A percentile compares a stretch with the other conserved stretches of the same genome.
Evolutionary conservation across 2,888 invertebrate genomes (phyloP).

Genomic region (Scrobipalpa atriplicella): DNA sequence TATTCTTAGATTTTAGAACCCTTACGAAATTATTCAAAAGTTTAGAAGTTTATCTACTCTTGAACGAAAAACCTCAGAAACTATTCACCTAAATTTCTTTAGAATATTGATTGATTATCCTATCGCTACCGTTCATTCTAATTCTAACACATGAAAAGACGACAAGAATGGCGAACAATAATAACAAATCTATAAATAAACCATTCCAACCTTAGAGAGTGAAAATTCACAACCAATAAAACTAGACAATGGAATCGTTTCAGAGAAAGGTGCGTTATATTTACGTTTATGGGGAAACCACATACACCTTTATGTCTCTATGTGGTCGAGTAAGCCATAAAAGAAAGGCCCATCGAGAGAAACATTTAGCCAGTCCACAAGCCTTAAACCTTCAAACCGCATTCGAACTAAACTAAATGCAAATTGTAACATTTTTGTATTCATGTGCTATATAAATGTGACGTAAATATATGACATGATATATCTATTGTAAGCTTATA

Average conservation of each 20-base stretch:
- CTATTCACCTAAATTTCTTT: too few species aligned
- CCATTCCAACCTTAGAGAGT: constrained; percentile 43
- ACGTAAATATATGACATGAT: too few species aligned
- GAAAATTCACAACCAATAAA: constrained; percentile 60
- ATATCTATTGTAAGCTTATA: too few species aligned
- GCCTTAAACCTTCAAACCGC: constrained; percentile 39
- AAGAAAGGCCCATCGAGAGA: constrained; percentile 45
- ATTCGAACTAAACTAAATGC: constrained; percentile 30
- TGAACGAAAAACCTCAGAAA: too few species aligned
- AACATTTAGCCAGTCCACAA: constrained; percentile 41
- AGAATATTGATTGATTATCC: too few species aligned
- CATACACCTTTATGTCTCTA: constrained; percentile 56
- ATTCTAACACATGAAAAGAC: too few species aligned
- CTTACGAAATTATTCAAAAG: too few species aligned
- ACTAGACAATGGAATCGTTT: constrained; percentile 63
- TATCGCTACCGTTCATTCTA: too few species aligned
- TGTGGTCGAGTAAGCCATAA: constrained; percentile 47
- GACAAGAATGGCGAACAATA: background rate
- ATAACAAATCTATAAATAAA: background rate
- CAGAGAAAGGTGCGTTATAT: constrained; percentile 57
- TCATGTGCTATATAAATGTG: too few species aligned
- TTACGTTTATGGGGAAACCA: constrained; percentile 54
- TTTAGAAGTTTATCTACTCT: too few species aligned
- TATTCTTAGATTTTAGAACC: too few species aligned
- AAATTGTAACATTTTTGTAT: background rate